These are phyloP conservation scores for Mythimna albipuncta DNA, from an alignment of 2,888 invertebrate species.

Conservation along the genomic window DNA sequence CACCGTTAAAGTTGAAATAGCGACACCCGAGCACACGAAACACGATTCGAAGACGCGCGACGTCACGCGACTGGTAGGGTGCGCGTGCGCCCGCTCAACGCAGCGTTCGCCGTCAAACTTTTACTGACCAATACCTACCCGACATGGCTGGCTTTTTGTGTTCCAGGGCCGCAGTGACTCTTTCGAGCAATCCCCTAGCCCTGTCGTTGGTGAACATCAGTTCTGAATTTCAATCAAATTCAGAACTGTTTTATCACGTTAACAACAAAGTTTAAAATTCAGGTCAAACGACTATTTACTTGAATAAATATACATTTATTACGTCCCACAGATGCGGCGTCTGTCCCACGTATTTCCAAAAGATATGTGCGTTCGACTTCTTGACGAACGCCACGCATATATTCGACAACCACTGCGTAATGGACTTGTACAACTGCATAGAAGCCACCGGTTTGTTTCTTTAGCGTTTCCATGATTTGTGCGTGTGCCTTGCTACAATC, in stretches of 20 bases:
- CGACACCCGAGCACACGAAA: too few relatives aligned
- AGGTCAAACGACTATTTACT: constrained; percentile 16
- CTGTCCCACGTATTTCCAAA: constrained; percentile 85
- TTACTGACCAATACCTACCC: too few relatives aligned
- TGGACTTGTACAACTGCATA: constrained; percentile 86
- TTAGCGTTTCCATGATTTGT: constrained; percentile 33
- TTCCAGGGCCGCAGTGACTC: too few relatives aligned
- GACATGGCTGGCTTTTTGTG: too few relatives aligned
- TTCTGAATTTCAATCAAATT: background rate
- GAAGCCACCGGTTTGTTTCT: constrained; percentile 76
- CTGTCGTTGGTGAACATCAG: background rate
- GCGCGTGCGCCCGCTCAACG: too few relatives aligned
- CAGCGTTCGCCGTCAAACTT: too few relatives aligned
- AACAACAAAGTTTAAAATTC: constrained; percentile 20
- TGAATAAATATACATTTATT: constrained; percentile 33
- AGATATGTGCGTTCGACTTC: constrained; percentile 82
- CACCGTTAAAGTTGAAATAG: too few relatives aligned
- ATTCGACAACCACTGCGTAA: constrained; percentile 86
- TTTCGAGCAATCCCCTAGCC: too few relatives aligned
- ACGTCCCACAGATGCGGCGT: constrained; percentile 80
- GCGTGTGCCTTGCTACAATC: constrained; percentile 12
- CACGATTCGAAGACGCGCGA: too few relatives aligned
- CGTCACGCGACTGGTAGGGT: too few relatives aligned
- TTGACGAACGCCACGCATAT: constrained; percentile 76
- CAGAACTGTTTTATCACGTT: constrained; percentile 8